These are phyloP conservation scores for Ridgeia piscesae DNA, from an alignment of 1,140 invertebrate genomes.

Conservation along the genomic window DNA sequence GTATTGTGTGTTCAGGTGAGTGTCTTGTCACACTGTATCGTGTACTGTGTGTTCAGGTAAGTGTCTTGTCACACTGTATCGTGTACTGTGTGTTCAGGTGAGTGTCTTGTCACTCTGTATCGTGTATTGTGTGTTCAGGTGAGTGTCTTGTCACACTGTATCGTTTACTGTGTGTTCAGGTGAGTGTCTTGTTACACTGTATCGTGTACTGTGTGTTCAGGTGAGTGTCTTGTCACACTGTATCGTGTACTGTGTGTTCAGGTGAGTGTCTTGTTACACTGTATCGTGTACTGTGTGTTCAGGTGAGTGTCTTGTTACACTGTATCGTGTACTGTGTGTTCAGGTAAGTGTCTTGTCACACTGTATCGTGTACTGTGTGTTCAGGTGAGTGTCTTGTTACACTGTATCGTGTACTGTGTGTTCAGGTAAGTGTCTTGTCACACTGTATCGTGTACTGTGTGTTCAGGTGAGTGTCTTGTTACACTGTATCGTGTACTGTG, in stretches of 20 bases:
- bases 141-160: neutral
- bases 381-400: neutral
- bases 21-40: neutral
- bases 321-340: no score
- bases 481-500: neutral
- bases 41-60: no score
- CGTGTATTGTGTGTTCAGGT: neutral
- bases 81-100: no score
- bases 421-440: neutral
- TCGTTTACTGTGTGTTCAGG: neutral
- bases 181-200: constrained; percentile 28
- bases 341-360: neutral
- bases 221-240: constrained; percentile 35
- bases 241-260: neutral
- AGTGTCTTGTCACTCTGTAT: neutral
- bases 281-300: constrained; percentile 46
- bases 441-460: constrained; percentile 42
- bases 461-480: constrained; percentile 44
- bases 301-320: constrained; percentile 36
- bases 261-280: neutral
- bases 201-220: constrained; percentile 45
- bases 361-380: neutral
- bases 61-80: no score
- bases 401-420: neutral
- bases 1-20: constrained; percentile 54